Evolutionary conservation across 2,113 vertebrate genomes (phyloP).

Genomic region (Xerus inauris): DNA sequence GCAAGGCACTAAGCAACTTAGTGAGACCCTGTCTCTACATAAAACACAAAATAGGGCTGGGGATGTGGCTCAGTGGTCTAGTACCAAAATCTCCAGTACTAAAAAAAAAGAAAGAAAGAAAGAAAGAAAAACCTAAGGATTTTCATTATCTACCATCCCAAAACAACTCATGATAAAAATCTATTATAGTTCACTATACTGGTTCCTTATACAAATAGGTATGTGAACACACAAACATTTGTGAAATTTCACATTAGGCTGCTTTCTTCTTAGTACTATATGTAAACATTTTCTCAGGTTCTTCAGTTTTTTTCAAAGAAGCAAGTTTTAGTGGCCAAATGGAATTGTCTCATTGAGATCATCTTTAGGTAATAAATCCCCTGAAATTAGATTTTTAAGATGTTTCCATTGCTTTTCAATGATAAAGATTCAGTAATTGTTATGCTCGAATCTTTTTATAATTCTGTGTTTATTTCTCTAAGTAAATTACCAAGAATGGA

Average conservation of each 20-base stretch:
- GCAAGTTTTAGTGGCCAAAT: neutral
- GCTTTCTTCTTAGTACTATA: neutral
- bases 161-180: neutral
- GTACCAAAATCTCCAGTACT: no score
- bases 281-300: neutral
- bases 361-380: neutral
- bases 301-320: neutral
- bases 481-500: constrained; percentile 2
- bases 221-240: neutral
- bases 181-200: neutral
- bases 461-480: neutral
- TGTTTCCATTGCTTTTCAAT: neutral
- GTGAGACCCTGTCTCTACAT: no score
- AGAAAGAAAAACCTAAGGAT: neutral
- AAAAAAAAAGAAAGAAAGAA: no score
- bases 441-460: neutral
- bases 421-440: neutral
- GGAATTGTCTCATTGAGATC: neutral
- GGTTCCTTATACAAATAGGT: neutral
- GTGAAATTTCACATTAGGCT: neutral
- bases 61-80: no score
- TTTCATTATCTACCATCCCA: neutral
- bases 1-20: no score
- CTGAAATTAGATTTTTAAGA: neutral
- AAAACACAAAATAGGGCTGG: no score